Evolutionary conservation across 2,113 vertebrate genomes (phyloP).

Genomic region (Neofelis nebulosa): DNA sequence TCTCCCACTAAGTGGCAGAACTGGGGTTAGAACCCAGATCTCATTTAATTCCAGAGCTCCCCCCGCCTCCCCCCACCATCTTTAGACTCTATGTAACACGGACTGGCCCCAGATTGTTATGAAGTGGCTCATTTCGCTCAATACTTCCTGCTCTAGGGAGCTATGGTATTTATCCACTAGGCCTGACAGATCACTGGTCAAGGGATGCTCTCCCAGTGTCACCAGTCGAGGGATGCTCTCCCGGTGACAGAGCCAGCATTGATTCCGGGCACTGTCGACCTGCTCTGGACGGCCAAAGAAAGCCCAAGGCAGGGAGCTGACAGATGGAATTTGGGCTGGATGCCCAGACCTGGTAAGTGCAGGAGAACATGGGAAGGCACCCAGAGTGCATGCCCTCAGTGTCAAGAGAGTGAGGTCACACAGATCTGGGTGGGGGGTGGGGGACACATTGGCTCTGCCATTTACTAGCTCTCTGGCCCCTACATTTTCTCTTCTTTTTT

Average conservation of each 20-base stretch:
- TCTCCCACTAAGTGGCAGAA: neutral
- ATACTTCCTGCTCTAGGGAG: neutral
- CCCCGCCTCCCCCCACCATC: rapidly evolving
- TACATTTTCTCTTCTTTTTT: neutral
- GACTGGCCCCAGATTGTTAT: neutral
- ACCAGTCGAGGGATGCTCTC: neutral
- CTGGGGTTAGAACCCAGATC: no score
- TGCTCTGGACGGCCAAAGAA: neutral
- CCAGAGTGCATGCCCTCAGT: neutral
- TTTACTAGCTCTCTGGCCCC: neutral
- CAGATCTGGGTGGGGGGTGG: neutral
- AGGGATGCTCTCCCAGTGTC: neutral
- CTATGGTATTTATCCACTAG: neutral
- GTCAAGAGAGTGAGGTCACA: neutral
- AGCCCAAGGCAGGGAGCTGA: neutral
- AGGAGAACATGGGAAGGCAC: neutral
- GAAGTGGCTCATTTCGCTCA: neutral
- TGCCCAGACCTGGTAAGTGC: neutral
- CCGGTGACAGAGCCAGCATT: rapidly evolving
- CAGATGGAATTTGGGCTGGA: neutral
- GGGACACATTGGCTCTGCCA: neutral
- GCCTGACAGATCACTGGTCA: no score
- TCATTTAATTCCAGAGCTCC: neutral
- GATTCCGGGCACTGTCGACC: neutral
- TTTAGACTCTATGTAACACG: neutral